Evolutionary conservation across 1,140 invertebrate genomes (phyloP).

Genomic region (Harpegnathos saltator): DNA sequence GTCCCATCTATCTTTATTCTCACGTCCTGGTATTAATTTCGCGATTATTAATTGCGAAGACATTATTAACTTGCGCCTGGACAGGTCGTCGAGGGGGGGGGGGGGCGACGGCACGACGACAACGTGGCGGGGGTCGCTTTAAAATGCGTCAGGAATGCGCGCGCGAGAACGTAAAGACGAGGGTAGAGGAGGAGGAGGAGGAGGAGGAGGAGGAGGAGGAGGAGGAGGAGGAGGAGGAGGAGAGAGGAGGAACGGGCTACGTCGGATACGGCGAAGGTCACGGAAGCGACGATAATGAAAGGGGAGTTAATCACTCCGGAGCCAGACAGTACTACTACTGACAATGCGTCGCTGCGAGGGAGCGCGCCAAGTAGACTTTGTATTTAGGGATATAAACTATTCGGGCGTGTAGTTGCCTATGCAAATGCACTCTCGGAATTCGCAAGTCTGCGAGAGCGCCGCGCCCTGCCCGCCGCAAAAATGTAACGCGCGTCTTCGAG

Average conservation of each 20-base stretch:
- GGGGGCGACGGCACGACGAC: conserved; percentile 55
- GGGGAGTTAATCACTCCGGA: conserved; percentile 71
- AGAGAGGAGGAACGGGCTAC: conserved; percentile 41
- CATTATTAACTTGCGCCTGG: conserved; percentile 70
- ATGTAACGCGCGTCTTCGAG: conserved; percentile 13
- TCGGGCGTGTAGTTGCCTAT: conserved; percentile 24
- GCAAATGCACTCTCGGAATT: conserved; percentile 41
- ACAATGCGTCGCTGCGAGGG: conserved; percentile 12
- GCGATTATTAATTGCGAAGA: conserved; percentile 70
- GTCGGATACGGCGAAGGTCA: conserved; percentile 69
- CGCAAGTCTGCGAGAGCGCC: neutral
- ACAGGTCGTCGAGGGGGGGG: conserved; percentile 58
- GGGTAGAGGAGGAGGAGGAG: conserved; percentile 13
- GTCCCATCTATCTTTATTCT: conserved; percentile 63
- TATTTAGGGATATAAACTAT: conserved; percentile 32
- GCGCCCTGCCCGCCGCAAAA: neutral
- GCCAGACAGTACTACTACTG: conserved; percentile 68
- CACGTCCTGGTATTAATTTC: conserved; percentile 69
- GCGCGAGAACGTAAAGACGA: conserved; percentile 41
- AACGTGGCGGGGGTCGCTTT: conserved; percentile 57
- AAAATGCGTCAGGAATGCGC: conserved; percentile 72
- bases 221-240: no score
- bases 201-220: no score
- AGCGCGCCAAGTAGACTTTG: neutral
- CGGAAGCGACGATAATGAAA: conserved; percentile 72